Conservation (phyloP, 2,888 invertebrate species). For the Aporophyla nigra region DNA sequence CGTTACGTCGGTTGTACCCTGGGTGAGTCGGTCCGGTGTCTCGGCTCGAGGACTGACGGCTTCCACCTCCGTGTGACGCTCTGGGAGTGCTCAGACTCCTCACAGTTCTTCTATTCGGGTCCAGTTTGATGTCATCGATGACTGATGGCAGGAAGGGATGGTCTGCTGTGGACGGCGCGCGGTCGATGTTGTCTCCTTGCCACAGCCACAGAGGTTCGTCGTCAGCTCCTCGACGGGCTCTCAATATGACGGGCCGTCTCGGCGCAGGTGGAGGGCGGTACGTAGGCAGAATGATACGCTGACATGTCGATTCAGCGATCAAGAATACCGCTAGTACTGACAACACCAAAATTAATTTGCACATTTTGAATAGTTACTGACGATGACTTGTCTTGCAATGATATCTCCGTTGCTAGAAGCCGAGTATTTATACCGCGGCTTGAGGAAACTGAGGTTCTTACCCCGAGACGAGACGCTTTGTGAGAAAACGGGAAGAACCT, state of each 20-base stretch:
- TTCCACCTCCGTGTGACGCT: conserved; percentile 31
- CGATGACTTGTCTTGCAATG: conserved; percentile 16
- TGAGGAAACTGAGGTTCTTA: conserved; percentile 51
- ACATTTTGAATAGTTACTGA: conserved; percentile 26
- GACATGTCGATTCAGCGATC: conserved; percentile 50
- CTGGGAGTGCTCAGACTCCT: conserved; percentile 47
- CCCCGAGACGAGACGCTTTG: conserved; percentile 3
- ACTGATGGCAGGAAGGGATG: conserved; percentile 52
- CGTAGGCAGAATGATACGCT: conserved; percentile 28
- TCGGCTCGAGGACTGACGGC: conserved; percentile 27
- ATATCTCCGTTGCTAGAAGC: neutral
- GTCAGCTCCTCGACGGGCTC: conserved; percentile 32
- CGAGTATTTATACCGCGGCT: conserved; percentile 45
- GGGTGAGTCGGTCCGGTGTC: conserved; percentile 51
- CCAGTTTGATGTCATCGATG: conserved; percentile 50
- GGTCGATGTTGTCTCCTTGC: conserved; percentile 35
- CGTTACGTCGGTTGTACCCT: conserved; percentile 54
- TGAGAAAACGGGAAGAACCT: conserved; percentile 51
- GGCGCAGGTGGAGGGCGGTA: conserved; percentile 33
- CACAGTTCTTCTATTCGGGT: conserved; percentile 41
- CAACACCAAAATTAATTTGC: conserved; percentile 36
- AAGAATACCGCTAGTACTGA: conserved; percentile 49
- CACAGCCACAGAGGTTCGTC: conserved; percentile 45
- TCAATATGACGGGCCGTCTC: neutral
- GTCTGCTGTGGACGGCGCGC: conserved; percentile 51